Evolutionary conservation across 2,113 vertebrate species (phyloP).

Genomic region (Carassius gibelio): DNA sequence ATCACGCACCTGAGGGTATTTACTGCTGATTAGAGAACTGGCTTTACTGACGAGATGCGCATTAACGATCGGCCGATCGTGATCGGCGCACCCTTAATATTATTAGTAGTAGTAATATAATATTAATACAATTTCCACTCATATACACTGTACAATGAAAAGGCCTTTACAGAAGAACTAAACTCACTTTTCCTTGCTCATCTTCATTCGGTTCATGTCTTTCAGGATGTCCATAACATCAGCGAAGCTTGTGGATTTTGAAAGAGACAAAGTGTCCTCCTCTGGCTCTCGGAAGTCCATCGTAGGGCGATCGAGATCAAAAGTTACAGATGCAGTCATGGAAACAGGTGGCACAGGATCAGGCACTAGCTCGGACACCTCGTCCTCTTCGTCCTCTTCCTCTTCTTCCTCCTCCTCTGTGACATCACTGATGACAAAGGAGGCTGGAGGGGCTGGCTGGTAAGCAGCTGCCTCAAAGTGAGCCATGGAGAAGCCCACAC

Average conservation of each 20-base stretch:
- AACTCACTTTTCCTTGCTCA: constrained; percentile 90
- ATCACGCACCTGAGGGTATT: no score
- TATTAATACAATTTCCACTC: no score
- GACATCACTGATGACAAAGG: constrained; percentile 97
- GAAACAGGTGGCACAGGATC: constrained; percentile 82
- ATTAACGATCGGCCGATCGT: no score
- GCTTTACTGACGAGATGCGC: no score
- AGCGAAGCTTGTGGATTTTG: constrained; percentile 98
- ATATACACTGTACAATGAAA: no score
- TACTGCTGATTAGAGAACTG: no score
- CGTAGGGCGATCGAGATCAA: constrained; percentile 83
- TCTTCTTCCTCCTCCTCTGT: constrained; percentile 86
- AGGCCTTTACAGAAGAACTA: neutral
- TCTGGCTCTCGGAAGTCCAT: constrained; percentile 90
- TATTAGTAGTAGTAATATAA: no score
- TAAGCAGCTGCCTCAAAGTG: constrained; percentile 86
- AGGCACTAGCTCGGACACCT: constrained; percentile 87
- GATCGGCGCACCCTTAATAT: no score
- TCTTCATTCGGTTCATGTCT: constrained; percentile 97
- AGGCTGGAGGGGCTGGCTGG: constrained; percentile 84
- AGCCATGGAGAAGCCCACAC: constrained; percentile 88
- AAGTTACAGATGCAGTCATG: constrained; percentile 85
- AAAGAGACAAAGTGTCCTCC: constrained; percentile 89
- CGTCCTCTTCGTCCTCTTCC: constrained; percentile 75
- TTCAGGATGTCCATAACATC: constrained; percentile 98